Evolutionary conservation across 1,140 invertebrate genomes (phyloP), one percentile per base, ranked within the genome.

Genomic region (Drosophila mayri): DNA sequence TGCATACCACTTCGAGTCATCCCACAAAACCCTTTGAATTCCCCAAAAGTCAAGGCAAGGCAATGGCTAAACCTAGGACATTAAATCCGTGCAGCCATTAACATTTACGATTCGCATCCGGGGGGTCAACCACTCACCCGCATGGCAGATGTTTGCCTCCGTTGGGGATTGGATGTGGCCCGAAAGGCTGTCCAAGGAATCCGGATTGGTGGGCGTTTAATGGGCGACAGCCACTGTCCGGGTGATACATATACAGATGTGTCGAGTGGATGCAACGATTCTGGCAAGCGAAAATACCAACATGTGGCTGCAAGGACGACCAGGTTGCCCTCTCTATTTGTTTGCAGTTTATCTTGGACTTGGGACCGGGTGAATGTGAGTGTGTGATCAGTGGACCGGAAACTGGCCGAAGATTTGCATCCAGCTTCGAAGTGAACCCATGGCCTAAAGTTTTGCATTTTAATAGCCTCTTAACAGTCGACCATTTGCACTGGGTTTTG

Each of bases 371-470:
- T 28, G 65, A 18, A 20, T 28, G 46, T 49, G 20, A 41, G 38
- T 22, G 40, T 40, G 41, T 35, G 32, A 55, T n/a, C 32, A 52
- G 28, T 63, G 41, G 55, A 32, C 76, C 44, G 59, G 28, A 50
- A 58, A 37, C 37, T 25, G 44, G 46, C 50, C 44, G 46, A 72
- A 50, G 72, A 30, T 67, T 67, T 67, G 28, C 47, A 68, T 38
- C 52, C 57, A 81, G 50, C 44, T 18, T 50, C 49, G 49, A 38
- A 58, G 62, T 44, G 18, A 30, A 32, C 30, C 18, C n/a, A 20
- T 65, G 59, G 25, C 49, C 28, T 47, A 52, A 58, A 84, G 76
- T 80, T 87, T 83, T 80, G 84, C 84, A 88, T 87, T 84, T 88
- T 80, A 84, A 87, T 88, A 71, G 83, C 61, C 62, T 78, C 68